These are phyloP conservation scores for Cyclopterus lumpus DNA, from an alignment of 2,797 vertebrate genomes.

Conservation along the genomic window DNA sequence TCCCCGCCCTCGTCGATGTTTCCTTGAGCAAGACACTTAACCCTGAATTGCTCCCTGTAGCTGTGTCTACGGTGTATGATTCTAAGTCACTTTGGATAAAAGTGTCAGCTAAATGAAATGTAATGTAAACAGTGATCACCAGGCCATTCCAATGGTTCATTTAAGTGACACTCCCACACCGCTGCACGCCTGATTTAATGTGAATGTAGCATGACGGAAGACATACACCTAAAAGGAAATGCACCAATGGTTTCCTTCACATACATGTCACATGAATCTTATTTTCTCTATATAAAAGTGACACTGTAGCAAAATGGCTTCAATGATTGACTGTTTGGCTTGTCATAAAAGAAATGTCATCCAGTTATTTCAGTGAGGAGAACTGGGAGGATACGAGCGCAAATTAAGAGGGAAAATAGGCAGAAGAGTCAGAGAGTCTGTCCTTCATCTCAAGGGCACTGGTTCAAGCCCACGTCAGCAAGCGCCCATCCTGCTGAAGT, in stretches of 20 bases:
- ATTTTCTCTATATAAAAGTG: neutral
- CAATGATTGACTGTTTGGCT: neutral
- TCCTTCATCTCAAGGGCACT: constrained; percentile 65
- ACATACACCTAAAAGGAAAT: neutral
- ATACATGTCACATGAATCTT: neutral
- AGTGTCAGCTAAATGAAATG: too few species aligned
- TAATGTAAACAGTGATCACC: too few species aligned
- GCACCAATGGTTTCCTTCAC: neutral
- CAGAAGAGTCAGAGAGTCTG: constrained; percentile 22
- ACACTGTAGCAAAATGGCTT: neutral
- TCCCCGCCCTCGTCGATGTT: too few species aligned
- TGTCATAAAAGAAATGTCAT: neutral
- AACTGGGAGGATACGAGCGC: neutral
- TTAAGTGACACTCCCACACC: neutral
- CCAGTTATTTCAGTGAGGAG: neutral
- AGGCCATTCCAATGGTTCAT: too few species aligned
- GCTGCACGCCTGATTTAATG: neutral
- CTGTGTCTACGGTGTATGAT: too few species aligned
- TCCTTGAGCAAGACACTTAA: too few species aligned
- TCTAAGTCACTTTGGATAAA: too few species aligned
- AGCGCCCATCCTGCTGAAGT: constrained; percentile 52
- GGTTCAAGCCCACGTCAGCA: constrained; percentile 53
- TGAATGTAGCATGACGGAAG: neutral
- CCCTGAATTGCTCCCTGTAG: too few species aligned
- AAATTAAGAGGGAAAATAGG: constrained; percentile 19